Evolutionary conservation across 2,888 invertebrate genomes (phyloP).

Genomic region (Adela reaumurella): DNA sequence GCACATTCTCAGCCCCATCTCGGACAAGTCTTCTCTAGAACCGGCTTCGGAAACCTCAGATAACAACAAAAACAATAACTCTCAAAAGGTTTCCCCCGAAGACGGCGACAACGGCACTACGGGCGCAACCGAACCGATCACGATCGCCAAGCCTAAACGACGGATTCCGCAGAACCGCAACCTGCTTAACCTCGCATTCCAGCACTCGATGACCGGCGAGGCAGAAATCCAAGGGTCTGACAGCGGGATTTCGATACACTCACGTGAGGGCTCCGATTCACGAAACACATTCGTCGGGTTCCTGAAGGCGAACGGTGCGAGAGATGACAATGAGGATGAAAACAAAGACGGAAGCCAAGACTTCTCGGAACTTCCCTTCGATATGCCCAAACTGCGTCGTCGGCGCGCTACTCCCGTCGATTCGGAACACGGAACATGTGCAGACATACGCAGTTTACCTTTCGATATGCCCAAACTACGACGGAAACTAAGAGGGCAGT

Average conservation of each 20-base stretch:
- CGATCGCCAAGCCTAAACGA: slow-evolving; percentile 58
- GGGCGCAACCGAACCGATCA: slow-evolving; percentile 45
- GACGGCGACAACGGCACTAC: slow-evolving; percentile 46
- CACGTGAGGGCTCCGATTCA: slow-evolving; percentile 73
- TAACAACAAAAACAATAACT: slow-evolving; percentile 74
- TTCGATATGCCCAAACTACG: slow-evolving; percentile 90
- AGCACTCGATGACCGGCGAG: slow-evolving; percentile 61
- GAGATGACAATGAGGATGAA: slow-evolving; percentile 39
- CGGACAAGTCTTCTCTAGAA: slow-evolving; percentile 86
- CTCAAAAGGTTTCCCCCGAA: slow-evolving; percentile 74
- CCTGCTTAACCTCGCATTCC: slow-evolving; percentile 63
- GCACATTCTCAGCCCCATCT: slow-evolving; percentile 84
- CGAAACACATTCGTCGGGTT: slow-evolving; percentile 60
- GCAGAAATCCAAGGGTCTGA: slow-evolving; percentile 83
- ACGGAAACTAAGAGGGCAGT: slow-evolving; percentile 65
- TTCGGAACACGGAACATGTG: slow-evolving; percentile 67
- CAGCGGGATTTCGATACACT: slow-evolving; percentile 84
- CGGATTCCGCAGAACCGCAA: slow-evolving; percentile 75
- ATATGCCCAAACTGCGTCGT: slow-evolving; percentile 83
- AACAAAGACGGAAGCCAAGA: slow-evolving; percentile 60
- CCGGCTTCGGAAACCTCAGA: slow-evolving; percentile 80
- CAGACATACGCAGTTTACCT: slow-evolving; percentile 77
- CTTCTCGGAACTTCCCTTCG: slow-evolving; percentile 78
- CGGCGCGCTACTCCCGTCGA: slow-evolving; percentile 68
- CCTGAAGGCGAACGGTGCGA: slow-evolving; percentile 47